Conservation (phyloP, 1,140 invertebrate genomes). For the Drosophila repleta region DNA sequence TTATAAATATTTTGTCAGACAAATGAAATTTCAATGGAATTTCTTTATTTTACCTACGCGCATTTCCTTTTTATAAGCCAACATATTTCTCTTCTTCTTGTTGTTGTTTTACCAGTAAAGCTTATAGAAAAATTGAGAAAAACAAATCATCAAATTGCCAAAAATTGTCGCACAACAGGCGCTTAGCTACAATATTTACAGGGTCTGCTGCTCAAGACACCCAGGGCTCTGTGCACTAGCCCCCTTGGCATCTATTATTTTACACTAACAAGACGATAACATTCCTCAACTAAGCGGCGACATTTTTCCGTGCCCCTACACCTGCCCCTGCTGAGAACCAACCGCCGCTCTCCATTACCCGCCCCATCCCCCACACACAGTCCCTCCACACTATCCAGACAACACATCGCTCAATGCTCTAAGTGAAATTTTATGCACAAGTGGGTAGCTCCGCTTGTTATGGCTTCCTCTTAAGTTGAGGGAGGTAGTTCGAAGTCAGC, state of each 20-base stretch:
- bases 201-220: neutral
- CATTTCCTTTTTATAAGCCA: conserved; percentile 12
- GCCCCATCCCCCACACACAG: neutral
- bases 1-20: conserved; percentile 75
- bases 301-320: conserved; percentile 34
- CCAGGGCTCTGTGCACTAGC: neutral
- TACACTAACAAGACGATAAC: conserved; percentile 72
- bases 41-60: conserved; percentile 42
- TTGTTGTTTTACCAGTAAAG: conserved; percentile 1
- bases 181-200: conserved; percentile 12
- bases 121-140: conserved; percentile 14
- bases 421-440: conserved; percentile 64
- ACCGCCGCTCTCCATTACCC: too few relatives aligned
- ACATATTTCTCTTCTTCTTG: neutral
- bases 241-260: conserved; percentile 59
- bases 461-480: neutral
- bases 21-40: conserved; percentile 79
- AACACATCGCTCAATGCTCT: conserved; percentile 51
- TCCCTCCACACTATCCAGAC: neutral
- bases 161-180: conserved; percentile 30
- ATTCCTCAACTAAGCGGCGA: conserved; percentile 68
- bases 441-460: conserved; percentile 27
- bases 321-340: too few relatives aligned
- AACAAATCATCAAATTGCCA: conserved; percentile 39
- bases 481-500: neutral